Base-by-base conservation (phyloP, 2,888 invertebrate species). In the Elmis aenea region DNA sequence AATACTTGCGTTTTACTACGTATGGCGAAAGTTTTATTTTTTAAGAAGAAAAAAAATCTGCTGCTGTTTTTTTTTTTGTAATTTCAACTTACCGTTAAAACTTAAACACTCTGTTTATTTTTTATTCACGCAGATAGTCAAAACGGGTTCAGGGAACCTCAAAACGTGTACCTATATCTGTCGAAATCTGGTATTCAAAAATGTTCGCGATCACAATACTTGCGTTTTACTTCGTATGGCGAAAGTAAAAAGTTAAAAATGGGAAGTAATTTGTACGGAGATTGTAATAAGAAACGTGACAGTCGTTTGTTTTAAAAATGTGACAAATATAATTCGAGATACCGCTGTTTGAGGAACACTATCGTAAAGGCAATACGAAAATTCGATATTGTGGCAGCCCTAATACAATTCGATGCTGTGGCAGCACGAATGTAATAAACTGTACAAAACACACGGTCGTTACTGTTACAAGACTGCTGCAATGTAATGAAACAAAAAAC, bases 401-500 rank as follows among this genome's bases (percentile, higher is more conserved):
- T 38, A 32, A 44, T 37, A 47, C 43, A 45, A 43, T 47, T 44
- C 44, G 47, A 48, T 47, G 43, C 40, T 51, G 44, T 42, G 43
- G 38, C 42, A 36, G 37, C 48, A 49, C 49, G 46, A 50, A 46
- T 25, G 45, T 49, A 50, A 50, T 50, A 50, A 52, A 52, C 49
- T 46, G 43, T 48, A 45, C 41, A 46, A 43, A 41, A 45, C 43
- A 44, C 44, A 44, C 38, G 43, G 44, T 37, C 45, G 45, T 41
- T 46, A 47, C 46, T 35, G 27, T 39, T 38, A 46, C 45, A 45
- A 46, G 48, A 49, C 47, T 51, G 49, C 48, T 49, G 54, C 47
- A 54, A 54, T 52, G 50, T 55, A 55, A 58, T 57, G 55, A 55
- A 58, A 53, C 46, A 52, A 54, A 51, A 52, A 58, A 51, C 56